Percentiles rank a stretch among this genome's conserved stretches.
phyloP scores from a whole-genome alignment of 2,113 vertebrate genomes.

The Tauraco erythrolophus region DNA sequence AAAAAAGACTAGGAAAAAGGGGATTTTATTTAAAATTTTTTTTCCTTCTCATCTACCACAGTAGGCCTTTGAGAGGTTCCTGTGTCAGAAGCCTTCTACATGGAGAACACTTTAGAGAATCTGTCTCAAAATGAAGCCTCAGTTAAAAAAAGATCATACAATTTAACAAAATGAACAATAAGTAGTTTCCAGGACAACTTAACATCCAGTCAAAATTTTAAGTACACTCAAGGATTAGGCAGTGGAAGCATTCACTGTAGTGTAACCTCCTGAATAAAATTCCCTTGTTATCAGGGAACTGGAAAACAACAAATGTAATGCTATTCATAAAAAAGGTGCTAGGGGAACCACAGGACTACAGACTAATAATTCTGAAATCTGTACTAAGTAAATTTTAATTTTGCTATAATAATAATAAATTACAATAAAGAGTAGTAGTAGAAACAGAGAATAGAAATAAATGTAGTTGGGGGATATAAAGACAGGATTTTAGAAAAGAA shows the following conservation, averaged over 20 bases:
- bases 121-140: neutral
- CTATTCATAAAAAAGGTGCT: neutral
- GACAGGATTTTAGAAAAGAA: neutral
- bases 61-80: neutral
- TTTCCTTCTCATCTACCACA: neutral
- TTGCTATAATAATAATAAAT: neutral
- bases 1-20: neutral
- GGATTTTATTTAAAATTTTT: accelerated
- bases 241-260: neutral
- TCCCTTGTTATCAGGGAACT: neutral
- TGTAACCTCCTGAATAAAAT: neutral
- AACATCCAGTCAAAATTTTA: neutral
- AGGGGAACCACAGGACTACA: neutral
- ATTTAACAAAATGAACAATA: neutral
- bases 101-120: neutral
- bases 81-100: neutral
- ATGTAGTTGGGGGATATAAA: neutral
- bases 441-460: neutral
- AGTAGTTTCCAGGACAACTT: neutral
- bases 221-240: neutral
- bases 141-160: neutral
- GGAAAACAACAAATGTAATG: neutral
- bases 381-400: neutral
- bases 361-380: neutral
- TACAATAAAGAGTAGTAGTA: neutral